These are phyloP conservation scores for Trididemnum miniatum DNA, from an alignment of 23 tunicate species.

Conservation along the genomic window DNA sequence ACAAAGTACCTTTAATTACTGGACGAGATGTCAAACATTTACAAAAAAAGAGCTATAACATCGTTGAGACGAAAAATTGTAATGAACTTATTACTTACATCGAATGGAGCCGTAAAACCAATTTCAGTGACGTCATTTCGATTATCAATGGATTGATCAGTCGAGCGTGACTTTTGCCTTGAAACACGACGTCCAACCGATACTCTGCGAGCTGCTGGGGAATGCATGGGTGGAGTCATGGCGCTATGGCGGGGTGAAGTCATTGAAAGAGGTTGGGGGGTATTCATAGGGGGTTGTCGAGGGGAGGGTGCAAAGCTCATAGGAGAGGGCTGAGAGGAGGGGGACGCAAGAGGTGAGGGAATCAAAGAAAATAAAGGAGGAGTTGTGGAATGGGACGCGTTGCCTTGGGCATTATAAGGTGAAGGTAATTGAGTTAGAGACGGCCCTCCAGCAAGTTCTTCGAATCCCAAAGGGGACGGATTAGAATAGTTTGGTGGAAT, in stretches of 20 bases:
- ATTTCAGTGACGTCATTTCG: not conserved
- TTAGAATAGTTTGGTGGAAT: constrained; percentile 6
- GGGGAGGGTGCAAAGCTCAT: constrained; percentile 38
- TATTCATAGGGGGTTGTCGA: constrained; percentile 63
- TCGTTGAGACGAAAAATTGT: too few species aligned
- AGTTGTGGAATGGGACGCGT: constrained; percentile 19
- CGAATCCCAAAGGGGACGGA: constrained; percentile 47
- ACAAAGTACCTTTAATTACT: too few species aligned
- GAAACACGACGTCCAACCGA: constrained; percentile 56
- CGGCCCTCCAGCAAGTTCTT: constrained; percentile 23
- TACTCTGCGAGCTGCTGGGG: constrained; percentile 39
- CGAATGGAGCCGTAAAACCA: constrained; percentile 11
- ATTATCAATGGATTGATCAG: constrained; percentile 22
- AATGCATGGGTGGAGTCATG: constrained; percentile 53
- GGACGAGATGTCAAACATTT: too few species aligned
- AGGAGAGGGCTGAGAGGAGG: constrained; percentile 46
- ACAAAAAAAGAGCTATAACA: too few species aligned
- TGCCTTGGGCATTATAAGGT: constrained; percentile 3
- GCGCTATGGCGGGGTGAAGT: constrained; percentile 46
- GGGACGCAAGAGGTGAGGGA: constrained; percentile 30
- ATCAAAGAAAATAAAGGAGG: constrained; percentile 36
- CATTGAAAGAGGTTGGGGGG: constrained; percentile 51
- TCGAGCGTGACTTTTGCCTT: constrained; percentile 61
- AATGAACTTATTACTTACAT: too few species aligned
- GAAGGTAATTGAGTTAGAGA: constrained; percentile 40